phyloP scores from a whole-genome alignment of 2,888 invertebrate genomes.

The Monoplex corrugatus region DNA sequence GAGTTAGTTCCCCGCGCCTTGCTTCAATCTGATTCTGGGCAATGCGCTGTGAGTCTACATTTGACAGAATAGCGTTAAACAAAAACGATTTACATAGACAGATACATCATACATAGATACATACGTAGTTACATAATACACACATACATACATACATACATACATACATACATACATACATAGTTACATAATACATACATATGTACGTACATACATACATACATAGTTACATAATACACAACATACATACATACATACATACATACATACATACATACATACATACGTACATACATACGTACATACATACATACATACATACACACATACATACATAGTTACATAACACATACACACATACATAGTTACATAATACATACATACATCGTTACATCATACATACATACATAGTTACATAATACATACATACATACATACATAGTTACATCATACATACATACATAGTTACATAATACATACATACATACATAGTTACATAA shows the following conservation, averaged over 20 bases:
- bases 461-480: background rate
- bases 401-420: too few species aligned
- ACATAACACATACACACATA: background rate
- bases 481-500: background rate
- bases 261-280: conserved; percentile 6
- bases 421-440: background rate
- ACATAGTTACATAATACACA: background rate
- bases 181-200: background rate
- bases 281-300: background rate
- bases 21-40: background rate
- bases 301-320: background rate
- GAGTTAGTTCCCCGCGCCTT: too few species aligned
- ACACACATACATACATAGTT: background rate
- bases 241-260: conserved; percentile 5
- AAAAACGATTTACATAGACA: too few species aligned
- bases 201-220: conserved; percentile 12
- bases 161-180: background rate
- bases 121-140: too few species aligned
- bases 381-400: too few species aligned
- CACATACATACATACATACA: background rate
- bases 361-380: background rate
- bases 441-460: background rate
- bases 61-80: too few species aligned
- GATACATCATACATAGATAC: too few species aligned
- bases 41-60: background rate